Conservation (phyloP, 2,113 vertebrate genomes). For the Cairina moschata region DNA sequence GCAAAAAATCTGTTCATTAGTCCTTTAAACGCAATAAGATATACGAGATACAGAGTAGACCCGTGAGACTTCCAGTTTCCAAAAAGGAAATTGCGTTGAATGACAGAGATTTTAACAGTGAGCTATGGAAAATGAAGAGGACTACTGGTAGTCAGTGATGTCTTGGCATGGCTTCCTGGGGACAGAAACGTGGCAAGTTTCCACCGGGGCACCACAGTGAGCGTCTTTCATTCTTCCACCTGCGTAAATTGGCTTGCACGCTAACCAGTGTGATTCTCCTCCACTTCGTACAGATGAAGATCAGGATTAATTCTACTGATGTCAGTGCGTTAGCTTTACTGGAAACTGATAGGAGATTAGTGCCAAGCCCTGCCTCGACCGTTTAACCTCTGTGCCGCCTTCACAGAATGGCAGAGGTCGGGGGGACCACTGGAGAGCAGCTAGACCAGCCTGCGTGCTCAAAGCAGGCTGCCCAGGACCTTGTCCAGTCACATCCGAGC, state of each 20-base stretch:
- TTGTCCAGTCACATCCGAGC: neutral
- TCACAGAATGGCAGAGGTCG: rapidly evolving
- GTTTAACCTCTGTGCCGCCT: neutral
- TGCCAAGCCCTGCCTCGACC: rapidly evolving
- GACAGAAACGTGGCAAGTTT: neutral
- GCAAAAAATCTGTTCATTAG: neutral
- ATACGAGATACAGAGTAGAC: neutral
- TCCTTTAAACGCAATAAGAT: neutral
- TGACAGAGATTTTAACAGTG: constrained; percentile 19
- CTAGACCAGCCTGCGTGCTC: neutral
- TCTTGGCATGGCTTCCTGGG: neutral
- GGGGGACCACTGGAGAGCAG: neutral
- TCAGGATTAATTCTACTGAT: neutral
- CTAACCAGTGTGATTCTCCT: neutral
- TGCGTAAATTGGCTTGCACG: neutral
- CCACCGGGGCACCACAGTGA: neutral
- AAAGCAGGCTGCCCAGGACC: neutral
- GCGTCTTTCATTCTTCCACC: neutral
- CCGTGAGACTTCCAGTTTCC: neutral
- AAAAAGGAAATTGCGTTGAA: neutral
- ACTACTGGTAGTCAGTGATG: neutral
- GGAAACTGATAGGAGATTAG: neutral
- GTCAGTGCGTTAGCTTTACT: neutral
- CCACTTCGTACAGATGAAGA: neutral
- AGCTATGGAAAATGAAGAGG: constrained; percentile 43